Percentiles rank a stretch among this genome's conserved stretches.
These are phyloP conservation scores for Vidua chalybeata DNA, from an alignment of 2,113 vertebrate genomes.

Conservation along the genomic window DNA sequence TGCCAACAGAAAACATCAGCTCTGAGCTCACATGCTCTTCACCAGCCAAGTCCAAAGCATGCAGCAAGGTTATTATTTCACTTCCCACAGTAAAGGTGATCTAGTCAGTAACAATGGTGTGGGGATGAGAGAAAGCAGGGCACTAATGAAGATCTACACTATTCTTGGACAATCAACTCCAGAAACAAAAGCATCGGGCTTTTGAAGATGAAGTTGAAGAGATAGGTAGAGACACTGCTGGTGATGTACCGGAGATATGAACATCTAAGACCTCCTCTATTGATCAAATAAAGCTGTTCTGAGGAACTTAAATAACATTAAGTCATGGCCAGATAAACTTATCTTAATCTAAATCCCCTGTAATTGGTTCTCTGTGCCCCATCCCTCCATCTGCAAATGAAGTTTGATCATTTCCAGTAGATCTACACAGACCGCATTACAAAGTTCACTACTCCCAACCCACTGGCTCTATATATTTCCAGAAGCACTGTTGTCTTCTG, in stretches of 20 bases:
- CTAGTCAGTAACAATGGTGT: not conserved
- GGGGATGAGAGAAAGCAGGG: not conserved
- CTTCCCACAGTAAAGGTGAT: not conserved
- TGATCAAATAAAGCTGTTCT: not conserved
- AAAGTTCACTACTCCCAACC: not conserved
- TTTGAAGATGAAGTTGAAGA: not conserved
- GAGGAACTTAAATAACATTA: not conserved
- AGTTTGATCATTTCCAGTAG: not conserved
- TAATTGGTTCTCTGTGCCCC: not conserved
- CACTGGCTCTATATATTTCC: not conserved
- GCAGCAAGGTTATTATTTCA: not conserved
- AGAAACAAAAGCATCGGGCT: not conserved
- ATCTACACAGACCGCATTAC: not conserved
- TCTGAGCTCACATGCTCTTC: conserved; percentile 14
- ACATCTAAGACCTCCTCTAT: not conserved
- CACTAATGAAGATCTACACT: not conserved
- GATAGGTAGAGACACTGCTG: not conserved
- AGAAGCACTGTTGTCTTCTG: not conserved
- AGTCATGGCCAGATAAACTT: not conserved
- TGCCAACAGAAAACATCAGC: conserved; percentile 45
- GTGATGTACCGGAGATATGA: not conserved
- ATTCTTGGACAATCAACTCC: not conserved
- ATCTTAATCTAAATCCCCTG: not conserved
- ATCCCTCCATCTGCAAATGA: not conserved
- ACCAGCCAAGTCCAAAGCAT: not conserved